Base-by-base conservation (phyloP, 2,113 vertebrate genomes). In the Clarias magur region DNA sequence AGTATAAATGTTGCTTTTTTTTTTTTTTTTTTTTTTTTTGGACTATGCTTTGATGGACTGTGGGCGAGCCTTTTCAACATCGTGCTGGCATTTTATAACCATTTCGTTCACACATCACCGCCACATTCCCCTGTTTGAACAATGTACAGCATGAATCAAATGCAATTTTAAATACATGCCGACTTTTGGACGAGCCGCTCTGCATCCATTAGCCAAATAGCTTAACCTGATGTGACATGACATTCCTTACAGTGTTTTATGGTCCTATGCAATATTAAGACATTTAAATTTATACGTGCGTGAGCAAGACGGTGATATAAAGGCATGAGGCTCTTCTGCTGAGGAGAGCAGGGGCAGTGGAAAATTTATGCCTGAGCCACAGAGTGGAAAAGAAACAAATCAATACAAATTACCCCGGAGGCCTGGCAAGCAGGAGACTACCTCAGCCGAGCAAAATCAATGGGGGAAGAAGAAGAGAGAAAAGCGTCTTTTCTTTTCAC, bases 381-480 rank as follows among this genome's bases (percentile, higher is more conserved):
- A 53, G 81, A 67, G 62, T 53, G 81, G 81, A 83, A 83, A 83
- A 17, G 81, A 67, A 83, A 83, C 81, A 83, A 83, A 83, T 83
- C 81, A 83, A 83, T 67, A 83, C 62, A 83, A 83, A 83, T 67
- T 67, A 67, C 62, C 81, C 81, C 30, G 38, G 62, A 83, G 63
- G 60, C 79, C 57, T 81, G 79, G 30, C 62, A 53, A 67, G 81
- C 62, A 5, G 38, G 42, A 65, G 42, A 10, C 38, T 27, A 67
- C 38, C 62, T 54, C 81, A 48, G 81, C 15, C 2, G 81, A 83
- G 27, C 81, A 67, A 83, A 67, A 83, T 67, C 62, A 67, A 67
- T 53, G 59, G 15, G 53, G 38, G 62, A 1, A 67, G 38, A 53
- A 27, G 81, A 83, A 23, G 19, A 83, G 25, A 67, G 62, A 54